Conservation (phyloP, 1,140 invertebrate genomes). For the Argopecten irradians region DNA sequence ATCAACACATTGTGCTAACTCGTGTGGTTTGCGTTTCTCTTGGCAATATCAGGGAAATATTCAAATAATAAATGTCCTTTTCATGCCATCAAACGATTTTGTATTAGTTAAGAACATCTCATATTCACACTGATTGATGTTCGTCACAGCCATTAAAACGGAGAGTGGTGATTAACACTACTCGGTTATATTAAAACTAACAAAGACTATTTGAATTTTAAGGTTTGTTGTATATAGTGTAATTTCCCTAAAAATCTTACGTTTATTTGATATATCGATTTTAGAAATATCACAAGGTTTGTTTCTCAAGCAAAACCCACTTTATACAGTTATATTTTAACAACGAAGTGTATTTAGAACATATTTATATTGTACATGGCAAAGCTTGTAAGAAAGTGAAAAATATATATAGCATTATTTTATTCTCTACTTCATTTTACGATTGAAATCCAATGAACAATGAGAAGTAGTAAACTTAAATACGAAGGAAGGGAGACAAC, state of each 20-base stretch:
- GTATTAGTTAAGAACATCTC: background rate
- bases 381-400: too few species aligned
- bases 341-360: too few species aligned
- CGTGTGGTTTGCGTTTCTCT: background rate
- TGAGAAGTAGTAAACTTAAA: too few species aligned
- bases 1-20: background rate
- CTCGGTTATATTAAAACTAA: background rate
- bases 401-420: too few species aligned
- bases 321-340: too few species aligned
- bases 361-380: too few species aligned
- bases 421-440: too few species aligned
- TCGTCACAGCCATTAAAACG: background rate
- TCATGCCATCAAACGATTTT: background rate
- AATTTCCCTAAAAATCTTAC: background rate
- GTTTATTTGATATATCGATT: background rate
- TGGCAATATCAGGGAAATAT: background rate
- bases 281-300: background rate
- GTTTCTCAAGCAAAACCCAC: too few species aligned
- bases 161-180: background rate
- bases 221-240: background rate
- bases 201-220: background rate
- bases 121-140: background rate
- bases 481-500: background rate
- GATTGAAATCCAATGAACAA: too few species aligned
- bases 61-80: slow-evolving; percentile 9